Conservation (phyloP, 2,797 vertebrate species). For the Leptodactylus fallax region DNA sequence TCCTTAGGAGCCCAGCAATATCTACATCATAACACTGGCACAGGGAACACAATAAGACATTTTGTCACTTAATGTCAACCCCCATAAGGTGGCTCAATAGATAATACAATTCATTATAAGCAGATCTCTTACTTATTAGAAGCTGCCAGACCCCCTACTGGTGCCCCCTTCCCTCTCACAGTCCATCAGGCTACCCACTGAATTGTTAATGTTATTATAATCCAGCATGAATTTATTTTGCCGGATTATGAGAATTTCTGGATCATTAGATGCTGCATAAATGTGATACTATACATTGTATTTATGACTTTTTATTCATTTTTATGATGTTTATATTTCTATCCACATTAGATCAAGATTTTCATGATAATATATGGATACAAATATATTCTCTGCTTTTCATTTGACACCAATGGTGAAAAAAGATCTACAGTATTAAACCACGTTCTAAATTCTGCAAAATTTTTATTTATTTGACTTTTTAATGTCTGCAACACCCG, state of each 20-base stretch:
- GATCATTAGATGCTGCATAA: neutral
- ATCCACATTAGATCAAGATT: neutral
- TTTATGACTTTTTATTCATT: neutral
- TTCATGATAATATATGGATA: neutral
- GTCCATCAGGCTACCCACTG: no score
- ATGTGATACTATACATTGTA: neutral
- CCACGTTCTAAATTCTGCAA: neutral
- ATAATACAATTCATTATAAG: no score
- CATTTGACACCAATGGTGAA: neutral
- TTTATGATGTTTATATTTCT: neutral
- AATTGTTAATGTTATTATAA: no score
- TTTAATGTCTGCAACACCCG: neutral
- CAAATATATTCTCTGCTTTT: neutral
- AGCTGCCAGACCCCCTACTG: no score
- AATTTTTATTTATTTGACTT: neutral
- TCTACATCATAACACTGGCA: no score
- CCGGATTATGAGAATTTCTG: neutral
- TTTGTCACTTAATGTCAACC: no score
- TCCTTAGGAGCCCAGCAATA: no score
- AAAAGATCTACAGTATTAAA: neutral
- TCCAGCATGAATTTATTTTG: no score
- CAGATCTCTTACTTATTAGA: no score
- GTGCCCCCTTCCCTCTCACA: no score
- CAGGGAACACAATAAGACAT: no score
- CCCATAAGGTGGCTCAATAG: no score